phyloP scores from a whole-genome alignment of 30 jellyfish, hydroid and myxozoan genomes.

The Aurelia coerulea region DNA sequence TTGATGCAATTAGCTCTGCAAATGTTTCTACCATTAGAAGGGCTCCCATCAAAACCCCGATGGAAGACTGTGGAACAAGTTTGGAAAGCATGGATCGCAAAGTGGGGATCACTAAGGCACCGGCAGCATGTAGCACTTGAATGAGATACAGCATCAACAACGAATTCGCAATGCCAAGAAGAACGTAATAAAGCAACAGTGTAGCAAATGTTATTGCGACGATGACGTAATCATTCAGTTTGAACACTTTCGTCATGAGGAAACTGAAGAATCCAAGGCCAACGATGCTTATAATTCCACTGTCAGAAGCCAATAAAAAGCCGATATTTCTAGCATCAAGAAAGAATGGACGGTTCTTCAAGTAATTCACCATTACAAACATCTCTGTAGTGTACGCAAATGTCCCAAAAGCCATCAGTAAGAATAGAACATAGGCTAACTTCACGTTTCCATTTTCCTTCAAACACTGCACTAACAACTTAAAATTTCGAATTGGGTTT shows the following conservation, averaged over 20 bases:
- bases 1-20: neutral
- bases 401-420: neutral
- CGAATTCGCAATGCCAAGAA: conserved; percentile 15
- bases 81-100: conserved; percentile 21
- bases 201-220: neutral
- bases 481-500: neutral
- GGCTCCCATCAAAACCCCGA: conserved; percentile 7
- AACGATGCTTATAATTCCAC: neutral
- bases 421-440: neutral
- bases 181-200: neutral
- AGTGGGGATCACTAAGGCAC: neutral
- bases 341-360: conserved; percentile 9
- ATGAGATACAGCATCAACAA: neutral
- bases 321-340: neutral
- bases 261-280: conserved; percentile 10
- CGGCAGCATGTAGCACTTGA: neutral
- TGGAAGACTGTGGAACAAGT: neutral
- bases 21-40: neutral
- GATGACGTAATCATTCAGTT: neutral
- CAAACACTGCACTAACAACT: neutral
- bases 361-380: neutral
- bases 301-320: conserved; percentile 2
- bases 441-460: neutral
- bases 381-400: neutral
- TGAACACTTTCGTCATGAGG: neutral